phyloP scores from a whole-genome alignment of 2,888 invertebrate species.

The Poecilus cupreus region DNA sequence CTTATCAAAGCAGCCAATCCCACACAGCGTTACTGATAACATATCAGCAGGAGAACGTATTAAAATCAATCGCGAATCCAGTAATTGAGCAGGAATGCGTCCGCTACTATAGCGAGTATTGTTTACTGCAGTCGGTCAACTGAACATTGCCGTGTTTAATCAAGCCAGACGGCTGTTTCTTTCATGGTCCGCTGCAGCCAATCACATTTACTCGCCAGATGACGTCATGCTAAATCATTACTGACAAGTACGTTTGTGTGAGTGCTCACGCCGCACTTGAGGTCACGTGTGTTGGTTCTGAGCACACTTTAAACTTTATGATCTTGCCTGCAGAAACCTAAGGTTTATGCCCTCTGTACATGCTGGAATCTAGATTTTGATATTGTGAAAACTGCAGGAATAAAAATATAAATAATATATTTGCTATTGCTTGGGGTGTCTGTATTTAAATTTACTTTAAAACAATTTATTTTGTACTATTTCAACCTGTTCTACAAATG shows the following conservation, averaged over 20 bases:
- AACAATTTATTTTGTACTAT: no score
- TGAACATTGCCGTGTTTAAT: constrained; percentile 25
- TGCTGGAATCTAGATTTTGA: no score
- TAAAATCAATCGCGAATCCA: constrained; percentile 30
- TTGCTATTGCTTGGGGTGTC: background rate
- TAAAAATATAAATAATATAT: background rate
- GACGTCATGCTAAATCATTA: constrained; percentile 59
- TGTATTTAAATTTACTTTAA: no score
- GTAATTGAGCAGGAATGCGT: background rate
- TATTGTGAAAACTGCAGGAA: no score
- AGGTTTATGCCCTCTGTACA: constrained; percentile 5
- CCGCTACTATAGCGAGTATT: constrained; percentile 21
- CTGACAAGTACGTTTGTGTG: constrained; percentile 49
- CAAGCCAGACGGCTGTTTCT: constrained; percentile 41
- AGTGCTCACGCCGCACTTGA: constrained; percentile 5
- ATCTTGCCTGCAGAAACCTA: background rate
- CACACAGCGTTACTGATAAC: background rate
- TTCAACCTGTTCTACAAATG: no score
- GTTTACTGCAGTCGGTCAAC: constrained; percentile 46
- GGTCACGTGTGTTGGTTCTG: background rate
- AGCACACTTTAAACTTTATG: background rate
- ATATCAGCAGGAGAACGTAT: constrained; percentile 7
- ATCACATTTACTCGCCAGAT: constrained; percentile 53
- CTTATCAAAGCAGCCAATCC: constrained; percentile 39
- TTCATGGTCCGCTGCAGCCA: constrained; percentile 57